A percentile compares a stretch with the other conserved stretches of the same genome.
These are phyloP conservation scores for Picus viridis DNA, from an alignment of 2,797 vertebrate genomes.

Conservation along the genomic window DNA sequence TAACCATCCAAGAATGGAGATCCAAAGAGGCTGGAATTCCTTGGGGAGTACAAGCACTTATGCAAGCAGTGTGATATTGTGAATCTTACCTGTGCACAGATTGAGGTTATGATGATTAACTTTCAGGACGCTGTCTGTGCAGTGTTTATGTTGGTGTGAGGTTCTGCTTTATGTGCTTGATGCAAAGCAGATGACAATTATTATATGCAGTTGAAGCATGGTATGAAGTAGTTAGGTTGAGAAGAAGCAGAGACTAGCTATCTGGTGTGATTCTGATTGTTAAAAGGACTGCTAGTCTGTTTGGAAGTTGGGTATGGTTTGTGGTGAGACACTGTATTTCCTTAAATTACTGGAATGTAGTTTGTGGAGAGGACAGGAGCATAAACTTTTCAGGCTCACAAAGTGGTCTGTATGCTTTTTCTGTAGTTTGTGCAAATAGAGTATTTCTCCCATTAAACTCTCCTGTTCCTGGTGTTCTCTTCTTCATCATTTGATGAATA, in stretches of 20 bases:
- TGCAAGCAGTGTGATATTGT: fast-evolving
- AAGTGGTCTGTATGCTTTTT: not conserved
- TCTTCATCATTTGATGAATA: not conserved
- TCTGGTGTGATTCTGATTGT: not conserved
- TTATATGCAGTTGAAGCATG: not conserved
- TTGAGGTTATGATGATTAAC: not conserved
- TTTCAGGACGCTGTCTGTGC: not conserved
- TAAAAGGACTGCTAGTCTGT: not conserved
- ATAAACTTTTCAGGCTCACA: not conserved
- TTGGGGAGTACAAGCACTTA: not conserved
- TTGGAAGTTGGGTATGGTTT: not conserved
- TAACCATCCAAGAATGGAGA: not conserved
- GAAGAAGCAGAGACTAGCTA: not conserved
- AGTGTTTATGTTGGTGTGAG: not conserved
- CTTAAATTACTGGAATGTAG: not conserved
- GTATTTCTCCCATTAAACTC: not conserved
- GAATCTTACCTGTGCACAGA: not conserved
- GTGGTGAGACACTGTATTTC: not conserved
- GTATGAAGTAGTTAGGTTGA: not conserved
- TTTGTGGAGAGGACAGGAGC: not conserved
- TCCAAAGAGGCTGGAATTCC: not conserved
- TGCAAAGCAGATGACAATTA: fast-evolving
- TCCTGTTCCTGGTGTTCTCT: not conserved
- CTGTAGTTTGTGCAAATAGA: not conserved
- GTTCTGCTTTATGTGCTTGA: not conserved